Percentiles rank a stretch among this genome's conserved stretches.
Conservation (phyloP, 1,140 invertebrate genomes). For the Pomacea maculata region DNA sequence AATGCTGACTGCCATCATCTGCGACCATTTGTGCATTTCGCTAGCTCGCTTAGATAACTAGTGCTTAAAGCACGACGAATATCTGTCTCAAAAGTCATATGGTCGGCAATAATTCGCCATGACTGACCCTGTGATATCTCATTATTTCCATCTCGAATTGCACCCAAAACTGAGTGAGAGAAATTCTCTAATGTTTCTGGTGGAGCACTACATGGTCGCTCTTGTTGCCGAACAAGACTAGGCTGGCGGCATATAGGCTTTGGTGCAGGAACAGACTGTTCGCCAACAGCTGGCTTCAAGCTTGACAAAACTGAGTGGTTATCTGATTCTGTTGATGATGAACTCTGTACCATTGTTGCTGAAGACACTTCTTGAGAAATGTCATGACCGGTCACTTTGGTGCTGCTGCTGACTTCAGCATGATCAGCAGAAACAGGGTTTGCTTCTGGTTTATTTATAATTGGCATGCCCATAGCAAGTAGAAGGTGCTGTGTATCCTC, state of each 20-base stretch:
- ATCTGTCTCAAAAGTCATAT: slow-evolving; percentile 30
- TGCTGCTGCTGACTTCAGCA: too few species aligned
- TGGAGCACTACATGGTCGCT: slow-evolving; percentile 34
- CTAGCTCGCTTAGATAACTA: slow-evolving; percentile 8
- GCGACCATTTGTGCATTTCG: not conserved
- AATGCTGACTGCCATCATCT: not conserved
- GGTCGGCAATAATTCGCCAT: slow-evolving; percentile 42
- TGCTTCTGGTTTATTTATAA: not conserved
- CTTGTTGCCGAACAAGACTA: not conserved
- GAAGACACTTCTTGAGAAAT: too few species aligned
- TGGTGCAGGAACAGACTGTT: too few species aligned
- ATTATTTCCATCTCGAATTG: slow-evolving; percentile 40
- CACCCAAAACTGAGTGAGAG: slow-evolving; percentile 36
- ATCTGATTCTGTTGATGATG: too few species aligned
- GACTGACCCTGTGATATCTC: slow-evolving; percentile 37
- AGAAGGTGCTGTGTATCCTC: not conserved
- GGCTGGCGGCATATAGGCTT: too few species aligned
- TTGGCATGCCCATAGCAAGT: not conserved
- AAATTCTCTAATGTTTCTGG: slow-evolving; percentile 28
- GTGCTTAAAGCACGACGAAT: slow-evolving; percentile 25
- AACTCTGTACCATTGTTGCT: too few species aligned
- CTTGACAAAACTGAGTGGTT: too few species aligned
- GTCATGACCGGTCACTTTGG: too few species aligned
- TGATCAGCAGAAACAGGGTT: not conserved
- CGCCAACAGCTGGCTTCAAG: too few species aligned